These are phyloP conservation scores for Girardia tigrina DNA, from an alignment of 2,888 invertebrate species.

Conservation along the genomic window DNA sequence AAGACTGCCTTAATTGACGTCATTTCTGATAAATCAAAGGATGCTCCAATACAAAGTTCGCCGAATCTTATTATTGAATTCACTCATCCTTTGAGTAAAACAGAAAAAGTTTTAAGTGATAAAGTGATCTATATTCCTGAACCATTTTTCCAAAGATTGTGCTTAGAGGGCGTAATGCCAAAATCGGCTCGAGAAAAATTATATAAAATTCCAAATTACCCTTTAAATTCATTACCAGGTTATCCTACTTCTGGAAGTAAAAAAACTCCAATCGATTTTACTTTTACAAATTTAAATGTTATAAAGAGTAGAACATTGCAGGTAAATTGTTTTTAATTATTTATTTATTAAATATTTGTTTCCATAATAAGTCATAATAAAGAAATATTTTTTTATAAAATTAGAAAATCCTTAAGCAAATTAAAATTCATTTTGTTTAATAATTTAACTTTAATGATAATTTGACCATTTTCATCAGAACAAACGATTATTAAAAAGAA, in stretches of 20 bases:
- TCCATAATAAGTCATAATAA: too few relatives aligned
- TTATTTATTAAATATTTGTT: too few relatives aligned
- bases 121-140: constrained; percentile 46
- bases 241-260: constrained; percentile 45
- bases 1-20: too few relatives aligned
- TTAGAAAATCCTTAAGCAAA: too few relatives aligned
- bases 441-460: too few relatives aligned
- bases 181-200: constrained; percentile 43
- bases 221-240: constrained; percentile 42
- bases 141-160: constrained; percentile 44
- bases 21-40: too few relatives aligned
- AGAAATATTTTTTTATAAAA: too few relatives aligned
- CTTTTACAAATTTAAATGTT: constrained; percentile 31
- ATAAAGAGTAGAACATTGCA: constrained; percentile 20
- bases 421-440: too few relatives aligned
- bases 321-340: too few relatives aligned
- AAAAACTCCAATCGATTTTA: constrained; percentile 42
- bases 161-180: constrained; percentile 46
- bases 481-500: too few relatives aligned
- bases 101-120: constrained; percentile 36
- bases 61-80: background rate
- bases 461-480: too few relatives aligned
- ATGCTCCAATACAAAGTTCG: background rate
- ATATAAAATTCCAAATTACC: constrained; percentile 42
- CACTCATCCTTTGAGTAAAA: background rate